phyloP scores from a whole-genome alignment of 1,140 invertebrate genomes.

The Trichonephila clavipes region DNA sequence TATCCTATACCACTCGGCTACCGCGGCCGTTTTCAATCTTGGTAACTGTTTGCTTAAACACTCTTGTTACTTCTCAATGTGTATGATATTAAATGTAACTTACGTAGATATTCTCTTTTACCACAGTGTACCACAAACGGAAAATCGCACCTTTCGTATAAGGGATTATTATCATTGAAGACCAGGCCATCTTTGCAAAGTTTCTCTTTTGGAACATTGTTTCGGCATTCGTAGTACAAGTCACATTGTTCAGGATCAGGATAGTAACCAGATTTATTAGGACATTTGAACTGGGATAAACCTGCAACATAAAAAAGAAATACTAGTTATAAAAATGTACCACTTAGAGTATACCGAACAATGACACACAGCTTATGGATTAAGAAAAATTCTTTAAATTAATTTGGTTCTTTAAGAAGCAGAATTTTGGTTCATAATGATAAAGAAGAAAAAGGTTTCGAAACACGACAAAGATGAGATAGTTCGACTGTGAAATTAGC shows the following conservation, averaged over 20 bases:
- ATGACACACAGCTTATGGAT: no score
- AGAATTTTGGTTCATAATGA: no score
- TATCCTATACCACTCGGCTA: no score
- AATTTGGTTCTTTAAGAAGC: no score
- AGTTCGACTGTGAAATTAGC: no score
- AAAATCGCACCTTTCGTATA: constrained; percentile 85
- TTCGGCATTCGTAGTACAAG: constrained; percentile 88
- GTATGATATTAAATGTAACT: constrained; percentile 81
- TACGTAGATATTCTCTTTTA: constrained; percentile 88
- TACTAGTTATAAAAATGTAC: neutral
- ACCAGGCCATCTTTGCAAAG: constrained; percentile 91
- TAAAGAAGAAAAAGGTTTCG: no score
- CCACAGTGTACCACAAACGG: constrained; percentile 90
- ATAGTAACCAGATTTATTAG: constrained; percentile 86
- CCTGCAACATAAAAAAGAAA: neutral
- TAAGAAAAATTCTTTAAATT: no score
- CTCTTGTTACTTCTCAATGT: no score
- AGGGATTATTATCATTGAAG: constrained; percentile 84
- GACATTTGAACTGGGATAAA: constrained; percentile 78
- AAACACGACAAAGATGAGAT: no score
- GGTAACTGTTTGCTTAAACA: no score
- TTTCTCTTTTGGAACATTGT: constrained; percentile 85
- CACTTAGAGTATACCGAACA: neutral
- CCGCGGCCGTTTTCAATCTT: no score
- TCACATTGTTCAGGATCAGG: constrained; percentile 90